Conservation (phyloP, 35 echinoderm and acorn worm genomes). For the Anneissia japonica region DNA sequence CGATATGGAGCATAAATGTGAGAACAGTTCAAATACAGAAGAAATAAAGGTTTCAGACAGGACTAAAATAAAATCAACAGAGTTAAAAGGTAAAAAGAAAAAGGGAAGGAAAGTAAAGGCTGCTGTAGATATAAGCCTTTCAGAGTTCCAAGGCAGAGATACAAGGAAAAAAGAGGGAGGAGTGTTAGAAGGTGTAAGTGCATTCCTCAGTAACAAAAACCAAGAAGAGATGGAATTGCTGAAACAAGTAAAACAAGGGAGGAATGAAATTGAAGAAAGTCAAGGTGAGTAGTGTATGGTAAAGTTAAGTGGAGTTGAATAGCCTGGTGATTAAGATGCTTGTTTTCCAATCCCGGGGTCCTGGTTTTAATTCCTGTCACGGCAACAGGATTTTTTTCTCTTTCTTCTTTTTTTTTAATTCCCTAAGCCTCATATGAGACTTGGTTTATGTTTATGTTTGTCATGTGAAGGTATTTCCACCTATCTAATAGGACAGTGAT, state of each 20-base stretch:
- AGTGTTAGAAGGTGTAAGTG: slow-evolving; percentile 59
- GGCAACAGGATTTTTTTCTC: too few species aligned
- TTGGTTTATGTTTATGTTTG: too few species aligned
- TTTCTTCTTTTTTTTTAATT: too few species aligned
- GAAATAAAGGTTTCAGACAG: slow-evolving; percentile 1
- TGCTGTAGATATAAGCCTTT: neutral
- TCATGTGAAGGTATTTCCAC: too few species aligned
- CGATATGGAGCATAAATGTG: neutral
- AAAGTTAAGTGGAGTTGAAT: too few species aligned
- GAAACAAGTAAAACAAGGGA: slow-evolving; percentile 8
- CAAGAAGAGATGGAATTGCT: slow-evolving; percentile 44
- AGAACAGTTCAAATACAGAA: slow-evolving; percentile 10
- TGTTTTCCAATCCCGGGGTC: too few species aligned
- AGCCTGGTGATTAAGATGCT: too few species aligned
- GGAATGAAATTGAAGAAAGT: neutral
- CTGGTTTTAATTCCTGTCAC: too few species aligned
- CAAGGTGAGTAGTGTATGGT: neutral
- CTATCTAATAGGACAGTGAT: too few species aligned
- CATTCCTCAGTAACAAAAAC: slow-evolving; percentile 71
- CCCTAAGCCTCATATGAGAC: too few species aligned
- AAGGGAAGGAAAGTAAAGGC: neutral
- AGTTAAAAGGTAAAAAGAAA: neutral
- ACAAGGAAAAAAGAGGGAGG: slow-evolving; percentile 14
- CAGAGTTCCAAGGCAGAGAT: neutral
- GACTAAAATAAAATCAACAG: neutral